A percentile compares a stretch with the other conserved stretches of the same genome.
phyloP scores from a whole-genome alignment of 2,797 vertebrate genomes.

The Ctenosaura bakeri region DNA sequence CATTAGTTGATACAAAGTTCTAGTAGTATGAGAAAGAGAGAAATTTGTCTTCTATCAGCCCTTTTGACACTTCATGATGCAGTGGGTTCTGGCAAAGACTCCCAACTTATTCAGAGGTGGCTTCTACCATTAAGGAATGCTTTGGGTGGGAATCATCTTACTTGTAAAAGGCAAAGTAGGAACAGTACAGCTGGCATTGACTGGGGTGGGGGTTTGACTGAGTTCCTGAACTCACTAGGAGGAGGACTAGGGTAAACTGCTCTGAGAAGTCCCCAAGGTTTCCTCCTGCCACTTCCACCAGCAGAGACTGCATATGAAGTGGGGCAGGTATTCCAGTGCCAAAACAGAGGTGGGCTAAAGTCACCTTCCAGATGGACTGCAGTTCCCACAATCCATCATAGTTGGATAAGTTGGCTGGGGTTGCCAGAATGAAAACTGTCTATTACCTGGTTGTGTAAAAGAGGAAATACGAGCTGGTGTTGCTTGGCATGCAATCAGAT shows the following conservation, averaged over 20 bases:
- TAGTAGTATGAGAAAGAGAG: not conserved
- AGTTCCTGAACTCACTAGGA: not conserved
- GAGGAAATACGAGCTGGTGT: too few relatives aligned
- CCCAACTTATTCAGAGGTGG: not conserved
- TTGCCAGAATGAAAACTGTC: not conserved
- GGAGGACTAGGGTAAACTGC: not conserved
- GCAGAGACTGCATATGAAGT: not conserved
- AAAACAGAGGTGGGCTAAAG: too few relatives aligned
- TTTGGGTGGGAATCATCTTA: not conserved
- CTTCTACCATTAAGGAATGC: not conserved
- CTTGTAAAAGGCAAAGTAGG: not conserved
- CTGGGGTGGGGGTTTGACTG: not conserved
- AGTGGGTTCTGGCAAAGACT: not conserved
- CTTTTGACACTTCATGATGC: not conserved
- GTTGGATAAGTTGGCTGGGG: too few relatives aligned
- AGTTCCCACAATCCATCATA: too few relatives aligned
- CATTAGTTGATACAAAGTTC: not conserved
- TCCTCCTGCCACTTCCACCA: not conserved
- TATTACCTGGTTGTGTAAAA: not conserved
- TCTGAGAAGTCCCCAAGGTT: not conserved
- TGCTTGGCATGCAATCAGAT: too few relatives aligned
- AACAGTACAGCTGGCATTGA: not conserved
- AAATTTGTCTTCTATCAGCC: not conserved
- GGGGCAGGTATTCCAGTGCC: not conserved
- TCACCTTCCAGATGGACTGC: too few relatives aligned